Evolutionary conservation across 64 coral and sea anemone species (phyloP).

Genomic region (Astreopora myriophthalma): DNA sequence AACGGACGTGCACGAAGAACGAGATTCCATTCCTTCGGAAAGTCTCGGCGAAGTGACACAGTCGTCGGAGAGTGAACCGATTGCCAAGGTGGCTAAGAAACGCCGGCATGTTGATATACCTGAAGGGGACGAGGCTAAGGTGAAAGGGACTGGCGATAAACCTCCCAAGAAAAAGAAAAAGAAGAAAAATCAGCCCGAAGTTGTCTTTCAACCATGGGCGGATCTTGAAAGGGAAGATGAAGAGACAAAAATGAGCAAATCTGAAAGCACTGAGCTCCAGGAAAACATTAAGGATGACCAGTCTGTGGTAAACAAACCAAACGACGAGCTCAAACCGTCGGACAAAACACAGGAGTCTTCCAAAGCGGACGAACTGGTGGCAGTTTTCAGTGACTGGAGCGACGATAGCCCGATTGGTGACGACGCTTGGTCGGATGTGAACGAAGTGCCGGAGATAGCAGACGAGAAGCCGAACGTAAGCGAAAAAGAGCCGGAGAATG

Average conservation of each 20-base stretch:
- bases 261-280: not conserved
- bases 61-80: constrained; percentile 2
- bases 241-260: constrained; percentile 13
- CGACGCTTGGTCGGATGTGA: constrained; percentile 78
- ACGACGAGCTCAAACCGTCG: not conserved
- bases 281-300: not conserved
- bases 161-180: constrained; percentile 94
- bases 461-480: constrained; percentile 10
- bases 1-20: constrained; percentile 26
- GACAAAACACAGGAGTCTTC: constrained; percentile 21
- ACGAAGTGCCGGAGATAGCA: constrained; percentile 42
- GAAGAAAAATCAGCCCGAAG: constrained; percentile 90
- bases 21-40: constrained; percentile 3
- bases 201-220: constrained; percentile 92
- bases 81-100: constrained; percentile 50
- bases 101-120: constrained; percentile 18
- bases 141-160: constrained; percentile 75
- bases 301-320: not conserved
- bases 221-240: constrained; percentile 89
- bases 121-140: constrained; percentile 57
- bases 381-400: constrained; percentile 96
- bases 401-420: constrained; percentile 90
- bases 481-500: not conserved
- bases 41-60: not conserved
- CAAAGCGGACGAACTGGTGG: constrained; percentile 50